Evolutionary conservation across 2,797 vertebrate genomes (phyloP).

Genomic region (Aeoliscus strigatus): DNA sequence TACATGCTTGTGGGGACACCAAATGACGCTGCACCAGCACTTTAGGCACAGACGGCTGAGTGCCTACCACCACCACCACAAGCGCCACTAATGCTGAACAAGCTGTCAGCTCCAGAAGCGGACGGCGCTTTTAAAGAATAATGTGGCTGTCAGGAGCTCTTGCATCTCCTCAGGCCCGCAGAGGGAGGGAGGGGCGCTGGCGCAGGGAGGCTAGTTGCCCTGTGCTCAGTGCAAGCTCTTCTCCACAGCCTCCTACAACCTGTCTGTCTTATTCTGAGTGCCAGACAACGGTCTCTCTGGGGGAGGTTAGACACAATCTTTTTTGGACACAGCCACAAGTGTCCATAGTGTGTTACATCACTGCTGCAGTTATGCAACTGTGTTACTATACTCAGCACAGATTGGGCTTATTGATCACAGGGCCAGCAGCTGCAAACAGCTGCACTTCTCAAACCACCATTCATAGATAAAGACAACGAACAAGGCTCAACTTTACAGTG

Average conservation of each 20-base stretch:
- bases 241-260: conserved; percentile 28
- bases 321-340: conserved; percentile 16
- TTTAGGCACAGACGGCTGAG: conserved; percentile 49
- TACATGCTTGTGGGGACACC: conserved; percentile 52
- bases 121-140: conserved; percentile 70
- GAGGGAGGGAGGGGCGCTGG: conserved; percentile 40
- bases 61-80: conserved; percentile 33
- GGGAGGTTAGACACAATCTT: neutral
- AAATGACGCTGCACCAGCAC: conserved; percentile 66
- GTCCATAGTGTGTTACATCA: conserved; percentile 40
- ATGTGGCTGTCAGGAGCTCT: conserved; percentile 73
- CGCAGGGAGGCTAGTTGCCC: conserved; percentile 48
- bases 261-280: conserved; percentile 17
- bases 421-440: conserved; percentile 8
- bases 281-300: conserved; percentile 23
- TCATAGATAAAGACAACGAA: no score
- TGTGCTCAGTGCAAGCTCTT: conserved; percentile 20
- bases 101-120: conserved; percentile 70
- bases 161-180: conserved; percentile 50
- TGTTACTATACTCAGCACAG: conserved; percentile 16
- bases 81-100: conserved; percentile 67
- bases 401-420: conserved; percentile 39
- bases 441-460: conserved; percentile 5
- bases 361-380: conserved; percentile 37
- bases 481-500: no score